These are phyloP conservation scores for Thinocorus orbignyianus DNA, from an alignment of 2,113 vertebrate species.

Conservation along the genomic window DNA sequence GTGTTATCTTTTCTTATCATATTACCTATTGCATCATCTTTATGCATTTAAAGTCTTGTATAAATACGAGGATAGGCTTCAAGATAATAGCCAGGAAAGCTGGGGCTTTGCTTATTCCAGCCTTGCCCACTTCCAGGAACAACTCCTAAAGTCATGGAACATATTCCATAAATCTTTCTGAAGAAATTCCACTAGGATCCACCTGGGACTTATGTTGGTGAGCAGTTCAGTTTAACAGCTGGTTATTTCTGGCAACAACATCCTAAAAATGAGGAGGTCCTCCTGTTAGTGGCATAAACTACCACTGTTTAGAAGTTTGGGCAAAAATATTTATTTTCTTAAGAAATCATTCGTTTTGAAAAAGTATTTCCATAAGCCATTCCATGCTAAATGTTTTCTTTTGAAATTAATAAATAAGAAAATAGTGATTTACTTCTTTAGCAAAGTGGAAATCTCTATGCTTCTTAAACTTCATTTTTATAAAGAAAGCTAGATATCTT, in stretches of 20 bases:
- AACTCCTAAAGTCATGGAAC: background rate
- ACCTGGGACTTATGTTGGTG: background rate
- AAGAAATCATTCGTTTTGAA: background rate
- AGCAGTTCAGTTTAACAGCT: background rate
- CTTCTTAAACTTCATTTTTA: background rate
- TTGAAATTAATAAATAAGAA: background rate
- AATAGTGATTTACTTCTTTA: background rate
- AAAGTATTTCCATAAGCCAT: background rate
- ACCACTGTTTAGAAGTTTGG: background rate
- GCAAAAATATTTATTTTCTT: background rate
- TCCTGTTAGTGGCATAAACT: background rate
- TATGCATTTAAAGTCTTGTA: background rate
- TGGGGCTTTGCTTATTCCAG: background rate
- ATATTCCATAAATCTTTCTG: background rate
- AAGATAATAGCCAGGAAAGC: background rate
- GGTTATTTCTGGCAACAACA: background rate
- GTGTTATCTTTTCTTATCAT: background rate
- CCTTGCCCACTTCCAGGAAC: background rate
- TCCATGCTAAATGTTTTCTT: background rate
- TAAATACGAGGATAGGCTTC: background rate
- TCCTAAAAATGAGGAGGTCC: background rate
- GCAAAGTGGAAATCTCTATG: background rate
- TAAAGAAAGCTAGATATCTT: background rate
- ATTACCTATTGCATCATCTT: background rate
- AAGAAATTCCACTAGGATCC: background rate